Evolutionary conservation across 2,888 invertebrate species (phyloP).

Genomic region (Ametastegia equiseti): DNA sequence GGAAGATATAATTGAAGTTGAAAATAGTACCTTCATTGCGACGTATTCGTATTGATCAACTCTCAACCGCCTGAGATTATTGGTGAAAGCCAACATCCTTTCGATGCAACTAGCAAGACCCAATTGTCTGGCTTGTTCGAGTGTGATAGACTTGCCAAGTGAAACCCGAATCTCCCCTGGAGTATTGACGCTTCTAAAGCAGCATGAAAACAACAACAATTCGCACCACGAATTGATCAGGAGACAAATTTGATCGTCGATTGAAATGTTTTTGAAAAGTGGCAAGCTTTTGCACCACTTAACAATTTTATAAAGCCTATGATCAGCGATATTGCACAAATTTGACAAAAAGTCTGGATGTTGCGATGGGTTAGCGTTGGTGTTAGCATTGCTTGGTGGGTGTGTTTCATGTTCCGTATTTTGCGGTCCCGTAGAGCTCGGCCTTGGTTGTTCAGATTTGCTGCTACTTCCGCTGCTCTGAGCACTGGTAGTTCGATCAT

Average conservation of each 20-base stretch:
- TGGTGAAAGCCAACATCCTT: conserved; percentile 96
- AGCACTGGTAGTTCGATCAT: conserved; percentile 83
- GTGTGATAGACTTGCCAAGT: conserved; percentile 81
- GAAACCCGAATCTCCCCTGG: conserved; percentile 92
- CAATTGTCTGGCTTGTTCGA: conserved; percentile 84
- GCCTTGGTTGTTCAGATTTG: conserved; percentile 58
- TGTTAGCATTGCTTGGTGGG: conserved; percentile 55
- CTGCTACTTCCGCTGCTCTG: conserved; percentile 60
- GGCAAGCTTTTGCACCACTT: conserved; percentile 99
- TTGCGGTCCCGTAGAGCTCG: conserved; percentile 57
- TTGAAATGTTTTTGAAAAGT: conserved; percentile 96
- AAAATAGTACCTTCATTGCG: conserved; percentile 89
- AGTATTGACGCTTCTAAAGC: conserved; percentile 94
- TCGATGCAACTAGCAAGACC: conserved; percentile 93
- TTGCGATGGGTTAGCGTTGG: conserved; percentile 69
- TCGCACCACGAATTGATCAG: conserved; percentile 99
- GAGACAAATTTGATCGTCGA: conserved; percentile 98
- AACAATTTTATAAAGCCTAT: conserved; percentile 96
- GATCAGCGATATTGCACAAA: conserved; percentile 96
- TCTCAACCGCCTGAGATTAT: conserved; percentile 91
- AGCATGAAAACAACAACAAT: conserved; percentile 92
- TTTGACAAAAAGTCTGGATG: conserved; percentile 91
- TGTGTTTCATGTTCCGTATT: conserved; percentile 57
- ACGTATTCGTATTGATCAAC: conserved; percentile 98
- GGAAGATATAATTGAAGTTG: no score